Base-by-base conservation (phyloP, 2,888 invertebrate species). In the Lycia hirtaria region DNA sequence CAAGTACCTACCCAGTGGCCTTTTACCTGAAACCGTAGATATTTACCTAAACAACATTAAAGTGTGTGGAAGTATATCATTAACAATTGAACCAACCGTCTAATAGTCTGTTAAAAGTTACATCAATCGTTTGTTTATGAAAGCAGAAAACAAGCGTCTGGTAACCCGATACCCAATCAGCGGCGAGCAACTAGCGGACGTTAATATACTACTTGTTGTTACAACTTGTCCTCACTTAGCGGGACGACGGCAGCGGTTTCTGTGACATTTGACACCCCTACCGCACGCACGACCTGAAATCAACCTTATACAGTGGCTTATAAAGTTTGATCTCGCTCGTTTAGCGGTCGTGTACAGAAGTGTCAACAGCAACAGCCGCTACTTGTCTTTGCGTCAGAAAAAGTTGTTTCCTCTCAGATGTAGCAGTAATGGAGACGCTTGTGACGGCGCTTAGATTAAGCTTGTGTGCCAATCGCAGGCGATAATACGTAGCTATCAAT, bases 201-300 rank as follows among this genome's bases (percentile, higher is more conserved):
- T 78, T 81, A 81, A 84, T 83, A 86, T 75, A 83, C 78, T 77
- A 76, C 80, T 78, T 88, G 89, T 88, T 89, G 76, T 88, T 87
- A 81, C 81, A 86, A 85, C 75, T 76, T 81, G 88, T 85, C 85
- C 79, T 81, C 88, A 87, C 88, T 88, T 85, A 84, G 77, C 70
- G 68, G 64, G 68, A 68, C 33, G 75, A 71, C 70, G 72, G 73
- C 70, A 70, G 75, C 81, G 80, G 78, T 75, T 71, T 74, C 75
- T 83, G 69, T 82, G 87, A 78, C 82, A 89, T 71, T 69, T 72
- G 80, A 88, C 72, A 87, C 81, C 62, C 44, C 44, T 45, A 44
- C 14, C 19, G 37, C 44, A 35, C 14, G 20, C 7, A 1, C 51
- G 47, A n/a, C 5, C 43, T 9, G 69, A 53, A 64, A 41, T 48